A percentile compares a stretch with the other conserved stretches of the same genome.
Conservation (phyloP, 2,888 invertebrate genomes). For the Antheraea yamamai region DNA sequence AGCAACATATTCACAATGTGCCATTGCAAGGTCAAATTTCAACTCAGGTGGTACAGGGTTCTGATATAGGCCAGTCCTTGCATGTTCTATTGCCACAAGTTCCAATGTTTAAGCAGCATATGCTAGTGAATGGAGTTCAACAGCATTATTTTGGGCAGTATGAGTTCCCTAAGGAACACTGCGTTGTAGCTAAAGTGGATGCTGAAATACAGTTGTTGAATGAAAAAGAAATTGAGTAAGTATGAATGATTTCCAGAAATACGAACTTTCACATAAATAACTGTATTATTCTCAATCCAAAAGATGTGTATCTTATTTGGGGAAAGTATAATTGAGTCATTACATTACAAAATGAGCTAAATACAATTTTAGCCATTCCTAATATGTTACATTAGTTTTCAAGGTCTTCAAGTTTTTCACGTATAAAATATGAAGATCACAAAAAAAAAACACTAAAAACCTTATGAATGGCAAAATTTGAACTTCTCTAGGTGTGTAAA, state of each 20-base stretch:
- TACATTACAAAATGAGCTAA: too few species aligned
- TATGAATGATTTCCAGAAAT: conserved; percentile 22
- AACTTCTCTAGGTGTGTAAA: too few species aligned
- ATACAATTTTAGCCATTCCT: too few species aligned
- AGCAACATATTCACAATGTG: conserved; percentile 60
- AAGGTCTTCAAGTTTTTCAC: too few species aligned
- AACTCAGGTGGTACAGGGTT: conserved; percentile 48
- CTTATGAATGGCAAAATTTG: too few species aligned
- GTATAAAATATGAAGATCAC: too few species aligned
- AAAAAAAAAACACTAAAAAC: too few species aligned
- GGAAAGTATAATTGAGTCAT: too few species aligned
- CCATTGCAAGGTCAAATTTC: conserved; percentile 38
- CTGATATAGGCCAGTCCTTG: conserved; percentile 59
- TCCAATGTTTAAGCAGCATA: conserved; percentile 60
- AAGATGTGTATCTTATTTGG: too few species aligned
- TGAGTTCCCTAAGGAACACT: conserved; percentile 61
- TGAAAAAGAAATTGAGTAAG: conserved; percentile 59
- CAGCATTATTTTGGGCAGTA: conserved; percentile 63
- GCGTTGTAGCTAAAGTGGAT: conserved; percentile 57
- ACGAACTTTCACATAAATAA: too few species aligned
- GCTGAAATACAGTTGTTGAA: conserved; percentile 41
- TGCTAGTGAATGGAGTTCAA: conserved; percentile 58
- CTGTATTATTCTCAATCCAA: too few species aligned
- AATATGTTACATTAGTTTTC: too few species aligned
- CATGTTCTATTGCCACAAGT: conserved; percentile 65